Evolutionary conservation across 1,140 invertebrate species (phyloP).

Genomic region (Eueides isabella): DNA sequence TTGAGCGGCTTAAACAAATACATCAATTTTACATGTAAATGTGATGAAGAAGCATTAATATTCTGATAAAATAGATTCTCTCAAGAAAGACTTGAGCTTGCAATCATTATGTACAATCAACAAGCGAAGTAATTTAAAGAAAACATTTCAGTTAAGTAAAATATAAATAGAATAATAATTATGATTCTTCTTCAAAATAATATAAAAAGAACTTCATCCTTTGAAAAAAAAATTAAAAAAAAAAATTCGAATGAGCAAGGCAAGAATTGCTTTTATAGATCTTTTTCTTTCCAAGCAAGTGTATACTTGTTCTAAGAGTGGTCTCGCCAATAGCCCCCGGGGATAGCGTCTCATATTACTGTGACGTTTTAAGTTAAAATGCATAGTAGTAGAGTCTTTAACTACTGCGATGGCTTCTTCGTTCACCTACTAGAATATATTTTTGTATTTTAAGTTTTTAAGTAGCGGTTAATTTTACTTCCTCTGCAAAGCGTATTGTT

Average conservation of each 20-base stretch:
- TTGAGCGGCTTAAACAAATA: no score
- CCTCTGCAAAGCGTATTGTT: not conserved
- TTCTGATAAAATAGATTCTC: no score
- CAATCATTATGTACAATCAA: no score
- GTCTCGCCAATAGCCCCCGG: constrained; percentile 21
- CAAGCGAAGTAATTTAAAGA: no score
- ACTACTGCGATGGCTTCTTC: constrained; percentile 12
- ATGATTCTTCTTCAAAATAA: not conserved
- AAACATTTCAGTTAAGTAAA: no score
- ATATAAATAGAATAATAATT: no score
- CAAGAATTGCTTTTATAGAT: constrained; percentile 7
- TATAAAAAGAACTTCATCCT: not conserved
- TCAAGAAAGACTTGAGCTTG: no score
- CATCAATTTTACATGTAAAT: no score
- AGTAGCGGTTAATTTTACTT: not conserved
- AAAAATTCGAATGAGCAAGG: not conserved
- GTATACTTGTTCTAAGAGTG: constrained; percentile 12
- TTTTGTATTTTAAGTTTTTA: not conserved
- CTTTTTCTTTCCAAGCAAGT: constrained; percentile 21
- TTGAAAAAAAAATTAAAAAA: not conserved
- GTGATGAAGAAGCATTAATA: no score
- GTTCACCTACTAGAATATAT: not conserved
- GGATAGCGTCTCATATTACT: constrained; percentile 15
- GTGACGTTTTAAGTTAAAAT: constrained; percentile 1
- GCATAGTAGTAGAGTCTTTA: constrained; percentile 7